Evolutionary conservation across 2,888 invertebrate species (phyloP).

Genomic region (Phyllotreta cruciferae): DNA sequence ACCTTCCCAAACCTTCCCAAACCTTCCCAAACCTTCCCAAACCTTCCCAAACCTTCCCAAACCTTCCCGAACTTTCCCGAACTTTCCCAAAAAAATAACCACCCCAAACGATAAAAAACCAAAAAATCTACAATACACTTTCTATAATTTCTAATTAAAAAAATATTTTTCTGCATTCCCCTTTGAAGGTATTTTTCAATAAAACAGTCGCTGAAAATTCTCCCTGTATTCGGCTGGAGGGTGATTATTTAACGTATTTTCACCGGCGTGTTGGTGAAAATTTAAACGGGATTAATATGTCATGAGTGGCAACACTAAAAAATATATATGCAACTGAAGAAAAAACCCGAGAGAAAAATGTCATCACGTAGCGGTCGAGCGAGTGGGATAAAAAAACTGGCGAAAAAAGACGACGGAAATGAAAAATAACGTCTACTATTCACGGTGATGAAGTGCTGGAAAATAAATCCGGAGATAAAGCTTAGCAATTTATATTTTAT

Average conservation of each 20-base stretch:
- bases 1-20: too few relatives aligned
- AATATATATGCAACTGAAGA: not conserved
- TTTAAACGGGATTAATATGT: constrained; percentile 13
- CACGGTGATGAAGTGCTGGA: constrained; percentile 12
- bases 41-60: too few relatives aligned
- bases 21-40: too few relatives aligned
- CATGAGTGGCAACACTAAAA: not conserved
- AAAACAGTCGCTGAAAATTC: too few relatives aligned
- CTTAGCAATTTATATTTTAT: constrained; percentile 12
- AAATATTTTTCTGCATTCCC: too few relatives aligned
- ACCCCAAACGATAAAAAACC: too few relatives aligned
- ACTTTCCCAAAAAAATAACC: too few relatives aligned
- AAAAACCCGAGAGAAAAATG: constrained; percentile 8
- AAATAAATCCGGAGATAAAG: constrained; percentile 17
- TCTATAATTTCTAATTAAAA: too few relatives aligned
- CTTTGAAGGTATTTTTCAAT: too few relatives aligned
- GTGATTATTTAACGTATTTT: not conserved
- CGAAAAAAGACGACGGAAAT: constrained; percentile 4
- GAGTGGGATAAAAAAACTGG: not conserved
- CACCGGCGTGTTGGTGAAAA: not conserved
- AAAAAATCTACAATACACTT: too few relatives aligned
- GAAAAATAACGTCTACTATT: constrained; percentile 16
- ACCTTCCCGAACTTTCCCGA: too few relatives aligned
- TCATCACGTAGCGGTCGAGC: constrained; percentile 14
- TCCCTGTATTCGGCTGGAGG: too few relatives aligned